Evolutionary conservation across 2,797 vertebrate species (phyloP).

Genomic region (Lateolabrax maculatus): DNA sequence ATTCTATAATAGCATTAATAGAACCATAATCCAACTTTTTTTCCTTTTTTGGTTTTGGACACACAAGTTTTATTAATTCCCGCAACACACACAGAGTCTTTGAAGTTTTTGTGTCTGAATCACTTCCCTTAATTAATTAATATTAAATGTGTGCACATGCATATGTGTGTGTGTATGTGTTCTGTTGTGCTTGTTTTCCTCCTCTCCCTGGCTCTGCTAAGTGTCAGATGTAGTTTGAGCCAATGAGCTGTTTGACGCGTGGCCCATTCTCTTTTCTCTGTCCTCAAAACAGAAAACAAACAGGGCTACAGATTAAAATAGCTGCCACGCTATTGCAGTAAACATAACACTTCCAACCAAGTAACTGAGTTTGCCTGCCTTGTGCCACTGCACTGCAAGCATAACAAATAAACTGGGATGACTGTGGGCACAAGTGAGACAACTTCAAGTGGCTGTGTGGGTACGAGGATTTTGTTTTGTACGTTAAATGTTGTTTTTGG

Average conservation of each 20-base stretch:
- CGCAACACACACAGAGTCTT: conserved; percentile 1
- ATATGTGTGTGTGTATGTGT: conserved; percentile 29
- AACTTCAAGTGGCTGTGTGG: conserved; percentile 19
- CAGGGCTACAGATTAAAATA: conserved; percentile 60
- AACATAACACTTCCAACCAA: conserved; percentile 47
- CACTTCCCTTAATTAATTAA: conserved; percentile 42
- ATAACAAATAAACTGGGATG: conserved; percentile 41
- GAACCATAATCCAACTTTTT: conserved; percentile 63
- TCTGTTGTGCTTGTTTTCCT: conserved; percentile 45
- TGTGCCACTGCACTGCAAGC: conserved; percentile 37
- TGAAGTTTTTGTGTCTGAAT: conserved; percentile 44
- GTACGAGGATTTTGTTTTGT: conserved; percentile 30
- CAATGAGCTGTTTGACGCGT: conserved; percentile 44
- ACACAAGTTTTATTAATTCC: conserved; percentile 45
- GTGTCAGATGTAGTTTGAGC: conserved; percentile 59
- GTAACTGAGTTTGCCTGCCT: conserved; percentile 18
- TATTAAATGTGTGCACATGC: conserved; percentile 20
- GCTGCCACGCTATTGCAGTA: conserved; percentile 61
- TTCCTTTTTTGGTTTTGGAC: conserved; percentile 33
- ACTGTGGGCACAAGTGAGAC: conserved; percentile 25
- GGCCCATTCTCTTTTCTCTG: conserved; percentile 45
- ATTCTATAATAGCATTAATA: conserved; percentile 69
- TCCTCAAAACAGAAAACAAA: conserved; percentile 58
- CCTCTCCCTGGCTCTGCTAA: conserved; percentile 31
- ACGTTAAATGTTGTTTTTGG: conserved; percentile 41